Evolutionary conservation across 2,113 vertebrate species (phyloP), one percentile per base, ranked within the genome.

Genomic region (Ia io): DNA sequence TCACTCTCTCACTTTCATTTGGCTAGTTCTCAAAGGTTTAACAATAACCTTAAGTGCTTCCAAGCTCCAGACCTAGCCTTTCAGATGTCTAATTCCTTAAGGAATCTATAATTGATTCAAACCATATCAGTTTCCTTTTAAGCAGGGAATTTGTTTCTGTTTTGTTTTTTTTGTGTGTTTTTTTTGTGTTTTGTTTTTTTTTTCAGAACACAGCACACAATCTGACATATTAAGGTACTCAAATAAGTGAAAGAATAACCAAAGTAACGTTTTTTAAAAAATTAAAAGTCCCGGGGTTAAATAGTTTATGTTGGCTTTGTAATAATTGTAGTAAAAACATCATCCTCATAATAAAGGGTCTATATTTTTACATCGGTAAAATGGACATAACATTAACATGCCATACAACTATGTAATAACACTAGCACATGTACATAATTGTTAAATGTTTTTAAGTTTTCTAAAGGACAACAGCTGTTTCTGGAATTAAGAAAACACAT

Each of bases 111-210:
- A 5, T 25, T 76, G 14, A 84, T 37, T 56, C 13, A 78, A 65
- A 44, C 17, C 32, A 49, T 20, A 28, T 18, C 28, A 32, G 11
- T 59, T 67, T 67, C 16, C 28, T 63, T 82, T 51, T 87, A 93
- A 77, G 35, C 25, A 74, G 37, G 11, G 56, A 74, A 49, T n/a
- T 67, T 53, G 71, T 63, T 76, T 70, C 88, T 77, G 35, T 65
- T 96, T 94, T 94, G n/a, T n/a, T n/a, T n/a, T n/a, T n/a, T n/a
- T n/a, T n/a, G n/a, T n/a, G n/a, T n/a, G n/a, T n/a, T n/a, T n/a
- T n/a, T n/a, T n/a, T n/a, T n/a, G n/a, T 77, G 35, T 65, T 96
- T 94, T 53, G 71, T 63, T 76, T 70, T 84, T 77, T 30, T 65
- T 96, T 94, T n/a, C n/a, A 37, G 37, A 37, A 63, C 35, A 83